Evolutionary conservation across 2,888 invertebrate genomes (phyloP).

Genomic region (Caenorhabditis sp.): DNA sequence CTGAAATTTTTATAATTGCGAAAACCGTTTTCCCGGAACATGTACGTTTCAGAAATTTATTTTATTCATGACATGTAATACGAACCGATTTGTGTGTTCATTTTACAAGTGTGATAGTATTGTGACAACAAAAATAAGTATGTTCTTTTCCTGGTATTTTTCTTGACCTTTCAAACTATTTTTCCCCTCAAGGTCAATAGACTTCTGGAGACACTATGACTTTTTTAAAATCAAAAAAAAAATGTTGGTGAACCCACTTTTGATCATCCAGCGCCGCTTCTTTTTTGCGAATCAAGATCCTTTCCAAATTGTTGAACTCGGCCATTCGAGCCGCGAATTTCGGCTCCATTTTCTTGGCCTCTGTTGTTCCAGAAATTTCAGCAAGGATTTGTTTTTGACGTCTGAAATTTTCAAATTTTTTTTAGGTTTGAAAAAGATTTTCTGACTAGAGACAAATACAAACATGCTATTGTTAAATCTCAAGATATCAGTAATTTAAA

Average conservation of each 20-base stretch:
- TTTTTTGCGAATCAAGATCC: slow-evolving; percentile 33
- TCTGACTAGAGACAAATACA: no score
- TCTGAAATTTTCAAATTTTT: background rate
- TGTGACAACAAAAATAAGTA: no score
- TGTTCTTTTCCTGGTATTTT: no score
- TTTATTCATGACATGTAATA: no score
- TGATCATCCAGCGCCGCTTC: slow-evolving; percentile 45
- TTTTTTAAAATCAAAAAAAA: background rate
- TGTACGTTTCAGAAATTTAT: background rate
- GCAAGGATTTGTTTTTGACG: background rate
- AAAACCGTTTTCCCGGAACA: background rate
- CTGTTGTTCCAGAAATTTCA: background rate
- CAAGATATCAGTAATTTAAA: no score
- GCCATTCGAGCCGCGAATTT: slow-evolving; percentile 38
- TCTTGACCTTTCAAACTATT: no score
- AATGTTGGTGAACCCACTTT: slow-evolving; percentile 13
- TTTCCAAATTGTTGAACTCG: slow-evolving; percentile 41
- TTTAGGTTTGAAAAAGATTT: background rate
- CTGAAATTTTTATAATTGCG: slow-evolving; percentile 11
- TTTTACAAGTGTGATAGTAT: no score
- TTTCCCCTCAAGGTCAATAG: no score
- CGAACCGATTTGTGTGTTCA: no score
- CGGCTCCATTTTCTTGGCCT: background rate
- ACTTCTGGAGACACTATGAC: no score
- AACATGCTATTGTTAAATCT: no score